A percentile compares a stretch with the other conserved stretches of the same genome.
phyloP scores from a whole-genome alignment of 2,113 vertebrate species.

The Cairina moschata region DNA sequence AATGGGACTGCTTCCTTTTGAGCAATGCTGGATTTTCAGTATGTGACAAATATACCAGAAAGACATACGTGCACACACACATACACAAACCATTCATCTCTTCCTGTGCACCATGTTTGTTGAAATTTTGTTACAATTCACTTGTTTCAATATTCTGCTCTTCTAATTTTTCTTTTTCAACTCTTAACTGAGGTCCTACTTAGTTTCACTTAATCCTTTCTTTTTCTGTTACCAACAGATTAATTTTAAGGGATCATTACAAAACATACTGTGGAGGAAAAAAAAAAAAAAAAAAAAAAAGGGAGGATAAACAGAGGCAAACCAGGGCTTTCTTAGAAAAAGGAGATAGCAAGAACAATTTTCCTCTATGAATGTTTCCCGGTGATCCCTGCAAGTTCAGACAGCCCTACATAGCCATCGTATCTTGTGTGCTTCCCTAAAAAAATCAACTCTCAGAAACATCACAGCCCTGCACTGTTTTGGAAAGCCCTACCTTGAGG shows the following conservation, averaged over 20 bases:
- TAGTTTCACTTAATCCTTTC: not conserved
- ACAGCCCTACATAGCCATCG: not conserved
- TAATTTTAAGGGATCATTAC: not conserved
- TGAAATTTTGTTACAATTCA: not conserved
- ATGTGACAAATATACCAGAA: not conserved
- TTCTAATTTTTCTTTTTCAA: not conserved
- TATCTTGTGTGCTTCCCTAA: not conserved
- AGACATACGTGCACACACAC: not conserved
- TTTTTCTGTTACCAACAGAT: not conserved
- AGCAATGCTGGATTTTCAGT: not conserved
- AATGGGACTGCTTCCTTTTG: not conserved
- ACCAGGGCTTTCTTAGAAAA: not conserved
- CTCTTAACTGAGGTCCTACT: not conserved
- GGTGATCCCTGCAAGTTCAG: not conserved
- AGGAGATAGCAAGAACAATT: not conserved
- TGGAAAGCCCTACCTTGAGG: not conserved
- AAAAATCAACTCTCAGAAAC: not conserved
- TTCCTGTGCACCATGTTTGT: not conserved
- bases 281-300: not conserved
- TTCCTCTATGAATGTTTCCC: not conserved
- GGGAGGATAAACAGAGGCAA: not conserved
- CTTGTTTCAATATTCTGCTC: not conserved
- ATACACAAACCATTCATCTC: not conserved
- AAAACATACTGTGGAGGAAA: not conserved
- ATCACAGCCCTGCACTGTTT: not conserved